Evolutionary conservation across 2,797 vertebrate genomes (phyloP), one percentile per base, ranked within the genome.

Genomic region (Heliangelus exortis): DNA sequence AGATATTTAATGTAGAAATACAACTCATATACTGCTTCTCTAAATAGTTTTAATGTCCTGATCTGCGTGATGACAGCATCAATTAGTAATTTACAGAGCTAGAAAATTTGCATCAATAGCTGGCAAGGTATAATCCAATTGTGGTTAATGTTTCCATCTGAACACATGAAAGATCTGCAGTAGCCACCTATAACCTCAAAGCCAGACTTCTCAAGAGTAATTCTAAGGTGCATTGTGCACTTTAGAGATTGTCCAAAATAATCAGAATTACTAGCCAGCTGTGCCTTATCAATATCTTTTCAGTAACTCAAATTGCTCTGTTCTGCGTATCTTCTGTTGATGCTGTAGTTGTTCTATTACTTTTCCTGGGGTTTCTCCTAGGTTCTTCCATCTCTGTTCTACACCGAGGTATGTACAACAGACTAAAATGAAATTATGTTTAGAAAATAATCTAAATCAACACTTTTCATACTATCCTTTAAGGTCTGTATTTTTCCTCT

Each of bases 51-150:
- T 0, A 20, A 26, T 0, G 3, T 33, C 6, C 80, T 53, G 18
- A 36, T 48, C 47, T 48, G 47, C 21, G 19, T 22, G 13, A 5
- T 39, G 2, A 16, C 2, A 71, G 10, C 2, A 2, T 18, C 9
- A 17, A 4, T 22, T 7, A 16, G 22, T 6, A 28, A 7, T 43
- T 82, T 33, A 45, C 12, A 59, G 31, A 36, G 15, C 8, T 22
- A 21, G 7, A 67, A 59, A 67, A 23, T 10, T 8, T 63, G 3
- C 25, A 53, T 16, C 4, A 41, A 3, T 20, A 23, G 6, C 7
- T 0, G 0, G 7, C 12, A 16, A 66, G 0, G 4, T 22, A 31
- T 50, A 12, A 25, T 5, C 9, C 2, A 29, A 25, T 23, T 62
- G 6, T 11, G 2, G 14, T 34, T 84, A 10, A 17, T 29, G 29